Evolutionary conservation across 2,888 invertebrate species (phyloP), one percentile per base, ranked within the genome.

Genomic region (Anthophora plumipes): DNA sequence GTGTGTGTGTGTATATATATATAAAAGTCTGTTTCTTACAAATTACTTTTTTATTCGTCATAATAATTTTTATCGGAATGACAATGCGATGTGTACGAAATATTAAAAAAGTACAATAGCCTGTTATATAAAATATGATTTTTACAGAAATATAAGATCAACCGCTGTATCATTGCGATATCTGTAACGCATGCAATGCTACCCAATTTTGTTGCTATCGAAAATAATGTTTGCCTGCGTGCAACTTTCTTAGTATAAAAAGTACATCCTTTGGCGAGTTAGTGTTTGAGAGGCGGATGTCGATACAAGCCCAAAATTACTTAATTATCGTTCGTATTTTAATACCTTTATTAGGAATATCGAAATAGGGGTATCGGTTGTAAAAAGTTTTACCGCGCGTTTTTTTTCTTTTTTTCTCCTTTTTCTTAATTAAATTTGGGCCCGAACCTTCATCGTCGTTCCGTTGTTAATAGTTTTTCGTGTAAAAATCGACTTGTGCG

Each of bases 21-120:
- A 48, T 31, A 31, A 3, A 64, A 60, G 7, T 14, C 64, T 31
- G 20, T 31, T 89, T 89, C 85, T 84, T 92, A 92, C 87, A 92
- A 92, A 92, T 90, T 87, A 90, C 88, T 77, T 77, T 89, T 89
- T 90, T 91, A 89, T 91, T 91, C 88, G 88, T 91, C 88, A 90
- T 89, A 90, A 90, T 89, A 90, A 90, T 92, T 90, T 91, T 90
- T 79, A 87, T 90, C 88, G 87, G 84, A 89, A 91, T 92, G 91
- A 92, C 91, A 92, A 91, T 91, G 90, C 90, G 89, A 90, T 89
- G 88, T 88, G 88, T 91, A 91, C 90, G 91, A 91, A 91, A 91
- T 91, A 88, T 92, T 92, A 92, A 92, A 92, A 93, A 93, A 93
- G 92, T 93, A 93, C 92, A 92, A 91, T 92, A 93, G 92, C 93